Conservation (phyloP, 2,888 invertebrate species). For the Scaptomyza flava region DNA sequence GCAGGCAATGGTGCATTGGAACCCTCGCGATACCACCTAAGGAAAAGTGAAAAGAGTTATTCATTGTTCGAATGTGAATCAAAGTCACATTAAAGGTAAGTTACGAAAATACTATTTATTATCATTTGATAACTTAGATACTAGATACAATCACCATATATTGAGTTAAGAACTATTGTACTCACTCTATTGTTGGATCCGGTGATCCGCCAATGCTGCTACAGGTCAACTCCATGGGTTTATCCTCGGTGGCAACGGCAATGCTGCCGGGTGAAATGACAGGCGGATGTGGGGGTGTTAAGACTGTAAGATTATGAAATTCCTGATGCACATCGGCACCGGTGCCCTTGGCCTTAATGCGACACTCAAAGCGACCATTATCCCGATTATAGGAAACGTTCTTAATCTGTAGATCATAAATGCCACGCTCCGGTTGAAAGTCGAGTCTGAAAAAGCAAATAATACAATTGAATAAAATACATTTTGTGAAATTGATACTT, state of each 20-base stretch:
- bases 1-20: conserved; percentile 90
- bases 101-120: no score
- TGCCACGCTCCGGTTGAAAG: conserved; percentile 91
- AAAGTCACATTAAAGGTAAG: no score
- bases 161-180: conserved; percentile 8
- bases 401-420: conserved; percentile 94
- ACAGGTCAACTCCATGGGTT: conserved; percentile 90
- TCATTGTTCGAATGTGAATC: no score
- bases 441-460: conserved; percentile 87
- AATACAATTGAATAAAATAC: background rate
- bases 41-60: background rate
- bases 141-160: no score
- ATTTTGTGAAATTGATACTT: background rate
- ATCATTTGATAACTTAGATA: no score
- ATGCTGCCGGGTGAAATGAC: conserved; percentile 90
- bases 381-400: conserved; percentile 95
- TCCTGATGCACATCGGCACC: conserved; percentile 94
- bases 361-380: conserved; percentile 96
- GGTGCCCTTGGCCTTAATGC: conserved; percentile 92
- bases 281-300: conserved; percentile 93
- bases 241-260: conserved; percentile 93
- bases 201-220: conserved; percentile 95
- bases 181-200: conserved; percentile 92
- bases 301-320: conserved; percentile 92
- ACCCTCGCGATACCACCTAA: conserved; percentile 92